Percentiles rank a stretch among this genome's conserved stretches.
These are phyloP conservation scores for Plectrocnemia conspersa DNA, from an alignment of 1,140 invertebrate genomes.

Conservation along the genomic window DNA sequence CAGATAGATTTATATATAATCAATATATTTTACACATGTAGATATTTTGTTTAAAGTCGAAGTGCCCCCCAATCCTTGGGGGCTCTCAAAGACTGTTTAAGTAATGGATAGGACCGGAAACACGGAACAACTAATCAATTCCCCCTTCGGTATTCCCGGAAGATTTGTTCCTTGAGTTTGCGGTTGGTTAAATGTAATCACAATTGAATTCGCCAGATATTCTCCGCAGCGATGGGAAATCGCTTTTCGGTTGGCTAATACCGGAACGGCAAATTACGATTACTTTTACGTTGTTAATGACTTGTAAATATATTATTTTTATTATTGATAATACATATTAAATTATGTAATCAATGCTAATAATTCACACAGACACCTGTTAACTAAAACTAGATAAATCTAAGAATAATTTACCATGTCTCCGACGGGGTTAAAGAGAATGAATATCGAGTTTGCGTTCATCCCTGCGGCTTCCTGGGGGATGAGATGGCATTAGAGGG, in stretches of 20 bases:
- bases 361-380: neutral
- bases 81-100: slow-evolving; percentile 34
- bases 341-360: neutral
- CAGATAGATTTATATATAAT: too few relatives aligned
- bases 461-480: too few relatives aligned
- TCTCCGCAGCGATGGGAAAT: slow-evolving; percentile 25
- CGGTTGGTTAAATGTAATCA: slow-evolving; percentile 37
- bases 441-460: too few relatives aligned
- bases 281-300: neutral
- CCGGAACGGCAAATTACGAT: slow-evolving; percentile 16
- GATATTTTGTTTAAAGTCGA: neutral
- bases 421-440: neutral
- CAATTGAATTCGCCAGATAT: slow-evolving; percentile 35
- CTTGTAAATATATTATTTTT: neutral
- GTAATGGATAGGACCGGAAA: slow-evolving; percentile 35
- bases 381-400: neutral
- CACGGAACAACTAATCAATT: slow-evolving; percentile 35
- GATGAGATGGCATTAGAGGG: neutral
- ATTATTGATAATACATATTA: neutral
- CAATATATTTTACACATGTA: too few relatives aligned
- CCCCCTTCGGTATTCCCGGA: slow-evolving; percentile 33
- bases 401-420: neutral
- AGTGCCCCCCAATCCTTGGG: neutral
- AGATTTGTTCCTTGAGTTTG: slow-evolving; percentile 37
- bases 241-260: slow-evolving; percentile 17